A percentile compares a stretch with the other conserved stretches of the same genome.
These are phyloP conservation scores for Nothocercus julius DNA, from an alignment of 2,113 vertebrate genomes.

Conservation along the genomic window DNA sequence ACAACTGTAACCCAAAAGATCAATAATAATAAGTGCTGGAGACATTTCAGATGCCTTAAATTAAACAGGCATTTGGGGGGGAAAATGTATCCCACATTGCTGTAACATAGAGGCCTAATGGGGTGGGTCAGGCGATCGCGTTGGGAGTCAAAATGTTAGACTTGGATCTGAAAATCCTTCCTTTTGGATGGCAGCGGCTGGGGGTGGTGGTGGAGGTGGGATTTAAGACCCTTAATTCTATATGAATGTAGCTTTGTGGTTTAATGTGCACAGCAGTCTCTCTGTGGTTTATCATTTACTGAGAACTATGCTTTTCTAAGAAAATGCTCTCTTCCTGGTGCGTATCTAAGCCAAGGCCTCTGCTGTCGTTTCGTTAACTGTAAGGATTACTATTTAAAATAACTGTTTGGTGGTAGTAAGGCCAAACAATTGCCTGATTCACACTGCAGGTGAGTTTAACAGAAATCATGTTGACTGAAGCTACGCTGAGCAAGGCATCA, in stretches of 20 bases:
- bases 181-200: slow-evolving; percentile 18
- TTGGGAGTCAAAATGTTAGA: not conserved
- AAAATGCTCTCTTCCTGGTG: slow-evolving; percentile 80
- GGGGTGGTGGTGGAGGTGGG: slow-evolving; percentile 6
- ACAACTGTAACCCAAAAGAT: not conserved
- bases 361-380: slow-evolving; percentile 58
- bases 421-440: slow-evolving; percentile 56
- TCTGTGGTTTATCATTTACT: slow-evolving; percentile 85
- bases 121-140: not conserved
- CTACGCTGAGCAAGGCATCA: slow-evolving; percentile 57
- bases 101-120: not conserved
- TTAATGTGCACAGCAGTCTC: slow-evolving; percentile 67
- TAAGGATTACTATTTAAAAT: slow-evolving; percentile 67
- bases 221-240: slow-evolving; percentile 54
- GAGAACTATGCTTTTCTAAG: slow-evolving; percentile 85
- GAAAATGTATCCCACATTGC: not conserved
- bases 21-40: slow-evolving; percentile 31
- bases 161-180: slow-evolving; percentile 13
- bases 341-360: slow-evolving; percentile 71
- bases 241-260: slow-evolving; percentile 71
- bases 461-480: slow-evolving; percentile 69
- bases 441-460: slow-evolving; percentile 58
- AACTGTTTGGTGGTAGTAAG: slow-evolving; percentile 55
- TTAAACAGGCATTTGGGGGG: not conserved
- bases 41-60: slow-evolving; percentile 22